phyloP scores from a whole-genome alignment of 2,113 vertebrate genomes.

The Chaetura pelagica region DNA sequence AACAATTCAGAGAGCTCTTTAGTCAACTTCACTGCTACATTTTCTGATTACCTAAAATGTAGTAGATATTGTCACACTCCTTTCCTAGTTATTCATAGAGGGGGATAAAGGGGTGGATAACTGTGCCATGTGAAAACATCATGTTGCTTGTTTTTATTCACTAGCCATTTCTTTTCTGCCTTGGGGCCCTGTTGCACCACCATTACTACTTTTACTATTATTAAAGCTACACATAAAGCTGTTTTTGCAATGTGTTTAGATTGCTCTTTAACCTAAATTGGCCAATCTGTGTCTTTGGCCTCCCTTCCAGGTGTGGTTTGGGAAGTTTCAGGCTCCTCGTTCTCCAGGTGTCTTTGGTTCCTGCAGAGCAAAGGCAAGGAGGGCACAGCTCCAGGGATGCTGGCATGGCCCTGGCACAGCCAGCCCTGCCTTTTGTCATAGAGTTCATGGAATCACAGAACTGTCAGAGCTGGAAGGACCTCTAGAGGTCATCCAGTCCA shows the following conservation, averaged over 20 bases:
- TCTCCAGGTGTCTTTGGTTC: background rate
- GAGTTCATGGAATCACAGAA: no score
- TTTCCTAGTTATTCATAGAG: background rate
- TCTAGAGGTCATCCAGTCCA: no score
- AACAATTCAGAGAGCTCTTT: background rate
- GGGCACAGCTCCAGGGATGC: background rate
- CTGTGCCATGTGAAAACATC: background rate
- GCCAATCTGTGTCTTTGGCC: no score
- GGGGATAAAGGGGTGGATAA: background rate
- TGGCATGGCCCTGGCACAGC: background rate
- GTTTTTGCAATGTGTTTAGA: background rate
- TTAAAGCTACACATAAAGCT: background rate
- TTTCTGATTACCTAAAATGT: background rate
- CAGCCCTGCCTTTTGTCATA: no score
- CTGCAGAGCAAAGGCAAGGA: no score
- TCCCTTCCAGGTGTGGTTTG: background rate
- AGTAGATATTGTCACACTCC: background rate
- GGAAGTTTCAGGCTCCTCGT: background rate
- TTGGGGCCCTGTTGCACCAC: background rate
- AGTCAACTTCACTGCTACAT: background rate
- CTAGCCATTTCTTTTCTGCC: background rate
- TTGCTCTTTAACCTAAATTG: background rate
- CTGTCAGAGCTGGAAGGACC: no score
- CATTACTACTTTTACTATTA: background rate
- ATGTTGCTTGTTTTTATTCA: background rate